A percentile compares a stretch with the other conserved stretches of the same genome.
Evolutionary conservation across 2,888 invertebrate species (phyloP).

Genomic region (Machimus atricapillus): DNA sequence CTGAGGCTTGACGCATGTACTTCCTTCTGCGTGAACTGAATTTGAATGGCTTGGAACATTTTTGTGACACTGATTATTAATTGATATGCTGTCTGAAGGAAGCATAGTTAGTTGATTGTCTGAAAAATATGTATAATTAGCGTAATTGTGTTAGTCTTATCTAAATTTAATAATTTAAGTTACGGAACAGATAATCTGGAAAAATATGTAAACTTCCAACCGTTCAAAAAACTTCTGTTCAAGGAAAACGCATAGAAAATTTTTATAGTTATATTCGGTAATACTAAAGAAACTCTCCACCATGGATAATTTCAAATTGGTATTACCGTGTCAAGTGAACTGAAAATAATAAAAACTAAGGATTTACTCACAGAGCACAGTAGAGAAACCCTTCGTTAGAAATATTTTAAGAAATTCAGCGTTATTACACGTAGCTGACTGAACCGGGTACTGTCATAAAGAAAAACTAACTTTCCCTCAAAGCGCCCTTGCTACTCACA

Average conservation of each 20-base stretch:
- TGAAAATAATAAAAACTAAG: neutral
- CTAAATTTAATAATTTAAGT: neutral
- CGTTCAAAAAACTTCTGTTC: too few relatives aligned
- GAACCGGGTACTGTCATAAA: neutral
- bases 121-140: neutral
- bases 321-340: too few relatives aligned
- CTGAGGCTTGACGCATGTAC: constrained; percentile 34
- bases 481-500: neutral
- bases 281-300: too few relatives aligned
- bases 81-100: neutral
- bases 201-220: too few relatives aligned
- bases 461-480: neutral
- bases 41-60: neutral
- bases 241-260: too few relatives aligned
- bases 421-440: neutral
- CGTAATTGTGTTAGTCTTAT: neutral
- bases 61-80: neutral
- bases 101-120: neutral
- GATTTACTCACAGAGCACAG: neutral
- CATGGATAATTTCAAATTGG: too few relatives aligned
- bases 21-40: neutral
- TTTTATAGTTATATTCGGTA: too few relatives aligned
- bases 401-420: neutral
- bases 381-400: neutral
- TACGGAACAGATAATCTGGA: too few relatives aligned